Percentiles rank a stretch among this genome's conserved stretches.
Evolutionary conservation across 2,797 vertebrate species (phyloP).

Genomic region (Acipenser ruthenus): DNA sequence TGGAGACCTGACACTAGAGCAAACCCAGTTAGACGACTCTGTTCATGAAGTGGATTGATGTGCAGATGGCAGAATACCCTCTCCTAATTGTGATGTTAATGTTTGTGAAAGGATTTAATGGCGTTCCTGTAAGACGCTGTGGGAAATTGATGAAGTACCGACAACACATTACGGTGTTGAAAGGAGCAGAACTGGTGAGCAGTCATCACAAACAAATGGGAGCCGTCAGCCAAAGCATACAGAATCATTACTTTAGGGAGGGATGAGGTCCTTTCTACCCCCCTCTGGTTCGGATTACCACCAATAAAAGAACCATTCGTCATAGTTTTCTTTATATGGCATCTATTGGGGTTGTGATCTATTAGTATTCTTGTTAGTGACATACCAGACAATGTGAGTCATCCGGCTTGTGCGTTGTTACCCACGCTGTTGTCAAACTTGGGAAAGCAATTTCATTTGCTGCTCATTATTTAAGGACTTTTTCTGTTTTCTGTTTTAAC

Average conservation of each 20-base stretch:
- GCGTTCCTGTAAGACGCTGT: no score
- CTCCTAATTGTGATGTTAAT: no score
- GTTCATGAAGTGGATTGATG: no score
- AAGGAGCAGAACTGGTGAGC: not conserved
- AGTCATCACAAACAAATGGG: constrained; percentile 18
- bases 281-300: constrained; percentile 29
- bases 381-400: not conserved
- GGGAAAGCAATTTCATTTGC: not conserved
- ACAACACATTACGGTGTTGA: no score
- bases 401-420: not conserved
- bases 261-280: constrained; percentile 25
- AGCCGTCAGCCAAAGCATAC: constrained; percentile 11
- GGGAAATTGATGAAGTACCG: no score
- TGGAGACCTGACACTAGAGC: no score
- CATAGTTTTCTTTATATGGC: not conserved
- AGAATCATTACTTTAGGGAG: constrained; percentile 38
- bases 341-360: constrained; percentile 1
- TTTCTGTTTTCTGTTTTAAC: constrained; percentile 3
- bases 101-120: no score
- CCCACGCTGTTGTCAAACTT: not conserved
- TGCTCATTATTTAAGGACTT: not conserved
- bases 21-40: no score
- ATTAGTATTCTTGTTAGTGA: not conserved
- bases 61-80: no score
- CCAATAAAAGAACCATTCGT: constrained; percentile 9